phyloP scores from a whole-genome alignment of 1,140 invertebrate species.

The Brachionus koreanus region DNA sequence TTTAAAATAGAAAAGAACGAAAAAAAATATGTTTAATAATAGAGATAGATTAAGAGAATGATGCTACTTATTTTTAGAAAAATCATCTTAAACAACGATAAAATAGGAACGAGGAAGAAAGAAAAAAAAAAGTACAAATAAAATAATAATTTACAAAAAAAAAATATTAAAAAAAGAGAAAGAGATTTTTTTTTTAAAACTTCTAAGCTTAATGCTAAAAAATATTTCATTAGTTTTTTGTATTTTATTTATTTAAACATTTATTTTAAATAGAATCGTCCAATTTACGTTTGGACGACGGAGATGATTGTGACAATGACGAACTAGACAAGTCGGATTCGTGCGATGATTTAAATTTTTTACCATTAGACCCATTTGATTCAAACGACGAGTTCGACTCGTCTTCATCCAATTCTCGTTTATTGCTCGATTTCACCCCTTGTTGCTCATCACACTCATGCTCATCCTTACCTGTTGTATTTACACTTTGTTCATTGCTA shows the following conservation, averaged over 20 bases:
- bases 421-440: background rate
- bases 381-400: conserved; percentile 20
- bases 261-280: background rate
- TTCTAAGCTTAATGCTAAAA: background rate
- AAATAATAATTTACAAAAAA: conserved; percentile 2
- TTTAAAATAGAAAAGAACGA: background rate
- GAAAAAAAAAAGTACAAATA: background rate
- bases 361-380: background rate
- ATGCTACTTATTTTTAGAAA: background rate
- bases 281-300: background rate
- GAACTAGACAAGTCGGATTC: conserved; percentile 16
- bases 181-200: background rate
- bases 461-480: background rate
- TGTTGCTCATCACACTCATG: background rate
- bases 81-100: conserved; percentile 7
- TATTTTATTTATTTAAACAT: background rate
- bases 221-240: background rate
- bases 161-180: background rate
- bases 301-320: conserved; percentile 11
- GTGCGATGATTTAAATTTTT: background rate
- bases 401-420: conserved; percentile 11
- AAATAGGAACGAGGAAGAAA: background rate
- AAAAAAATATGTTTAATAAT: background rate
- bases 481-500: background rate
- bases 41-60: conserved; percentile 11